A percentile compares a stretch with the other conserved stretches of the same genome.
Conservation (phyloP, 2,888 invertebrate species). For the Rhyacophila evoluta region DNA sequence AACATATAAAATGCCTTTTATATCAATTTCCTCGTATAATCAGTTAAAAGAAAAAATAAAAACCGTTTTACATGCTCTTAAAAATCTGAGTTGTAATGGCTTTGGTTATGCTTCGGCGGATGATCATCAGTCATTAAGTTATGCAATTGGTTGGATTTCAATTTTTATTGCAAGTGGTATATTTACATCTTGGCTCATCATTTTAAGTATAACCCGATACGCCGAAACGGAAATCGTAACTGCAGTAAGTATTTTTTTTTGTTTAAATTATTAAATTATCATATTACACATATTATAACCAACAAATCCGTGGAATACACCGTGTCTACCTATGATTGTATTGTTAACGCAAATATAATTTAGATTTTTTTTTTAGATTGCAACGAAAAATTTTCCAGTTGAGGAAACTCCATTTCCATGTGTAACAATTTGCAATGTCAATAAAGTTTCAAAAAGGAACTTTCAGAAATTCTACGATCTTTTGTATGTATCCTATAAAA, state of each 20-base stretch:
- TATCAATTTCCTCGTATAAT: no score
- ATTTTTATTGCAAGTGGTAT: neutral
- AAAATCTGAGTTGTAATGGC: neutral
- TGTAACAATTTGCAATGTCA: slow-evolving; percentile 40
- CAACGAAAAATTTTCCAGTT: slow-evolving; percentile 49
- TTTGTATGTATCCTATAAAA: neutral
- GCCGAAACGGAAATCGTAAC: slow-evolving; percentile 23
- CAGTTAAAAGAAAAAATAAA: neutral
- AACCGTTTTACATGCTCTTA: neutral
- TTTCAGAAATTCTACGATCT: slow-evolving; percentile 31
- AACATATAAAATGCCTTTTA: no score
- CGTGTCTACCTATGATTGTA: no score
- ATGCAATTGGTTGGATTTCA: neutral
- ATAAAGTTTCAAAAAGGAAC: slow-evolving; percentile 44
- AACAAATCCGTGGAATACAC: no score
- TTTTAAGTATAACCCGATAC: neutral
- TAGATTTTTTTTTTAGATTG: slow-evolving; percentile 41
- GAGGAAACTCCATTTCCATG: slow-evolving; percentile 48
- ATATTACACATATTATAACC: no score
- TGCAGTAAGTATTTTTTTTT: neutral
- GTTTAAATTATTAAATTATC: no score
- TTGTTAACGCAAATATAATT: no score
- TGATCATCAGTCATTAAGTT: neutral
- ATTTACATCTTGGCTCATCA: slow-evolving; percentile 8
- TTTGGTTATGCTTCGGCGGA: neutral